Conservation (phyloP, 2,888 invertebrate genomes). For the Chorisops tibialis region DNA sequence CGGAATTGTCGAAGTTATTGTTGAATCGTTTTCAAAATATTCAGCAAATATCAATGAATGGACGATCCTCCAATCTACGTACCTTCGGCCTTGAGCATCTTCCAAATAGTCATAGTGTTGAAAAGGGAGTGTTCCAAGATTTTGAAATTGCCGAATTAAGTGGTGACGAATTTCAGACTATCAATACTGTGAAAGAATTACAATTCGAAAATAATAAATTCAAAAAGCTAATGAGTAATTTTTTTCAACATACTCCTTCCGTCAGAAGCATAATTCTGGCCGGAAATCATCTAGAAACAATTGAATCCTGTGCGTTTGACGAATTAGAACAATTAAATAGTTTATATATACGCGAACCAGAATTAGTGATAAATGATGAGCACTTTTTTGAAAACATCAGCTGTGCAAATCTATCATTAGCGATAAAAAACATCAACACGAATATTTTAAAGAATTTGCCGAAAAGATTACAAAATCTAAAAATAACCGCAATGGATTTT, state of each 20-base stretch:
- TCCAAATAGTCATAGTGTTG: constrained; percentile 3
- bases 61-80: constrained; percentile 4
- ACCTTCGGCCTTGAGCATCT: constrained; percentile 13
- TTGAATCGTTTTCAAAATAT: constrained; percentile 19
- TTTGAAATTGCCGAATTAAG: not conserved
- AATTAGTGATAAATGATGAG: not conserved
- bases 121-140: not conserved
- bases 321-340: not conserved
- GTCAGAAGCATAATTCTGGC: not conserved
- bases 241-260: not conserved
- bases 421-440: not conserved
- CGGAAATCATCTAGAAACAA: not conserved
- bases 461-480: not conserved
- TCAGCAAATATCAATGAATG: constrained; percentile 13
- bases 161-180: not conserved
- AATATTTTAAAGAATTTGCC: not conserved
- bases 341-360: not conserved
- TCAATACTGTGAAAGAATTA: constrained; percentile 1
- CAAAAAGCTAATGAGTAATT: not conserved
- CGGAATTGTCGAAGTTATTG: not conserved
- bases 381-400: not conserved
- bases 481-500: constrained; percentile 34
- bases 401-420: not conserved
- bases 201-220: constrained; percentile 11
- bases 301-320: constrained; percentile 5